Conservation (phyloP, 2,888 invertebrate genomes). For the Anthoptus insignis region DNA sequence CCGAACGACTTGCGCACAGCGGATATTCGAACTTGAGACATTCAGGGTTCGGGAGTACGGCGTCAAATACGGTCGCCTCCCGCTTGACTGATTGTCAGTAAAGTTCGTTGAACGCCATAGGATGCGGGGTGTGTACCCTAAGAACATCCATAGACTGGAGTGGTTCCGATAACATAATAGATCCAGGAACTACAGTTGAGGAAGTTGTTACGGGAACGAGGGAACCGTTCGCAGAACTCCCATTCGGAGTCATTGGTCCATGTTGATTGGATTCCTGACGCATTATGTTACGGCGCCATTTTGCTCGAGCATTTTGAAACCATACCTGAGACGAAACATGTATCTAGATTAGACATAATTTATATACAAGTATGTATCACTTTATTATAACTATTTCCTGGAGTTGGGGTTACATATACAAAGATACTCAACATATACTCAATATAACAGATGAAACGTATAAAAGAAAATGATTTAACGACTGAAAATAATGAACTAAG, state of each 20-base stretch:
- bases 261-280: slow-evolving; percentile 89
- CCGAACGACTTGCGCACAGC: slow-evolving; percentile 14
- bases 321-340: slow-evolving; percentile 91
- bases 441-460: no score
- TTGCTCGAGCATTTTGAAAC: slow-evolving; percentile 99
- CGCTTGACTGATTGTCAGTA: slow-evolving; percentile 63
- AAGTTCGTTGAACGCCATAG: slow-evolving; percentile 73
- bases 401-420: no score
- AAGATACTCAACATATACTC: no score
- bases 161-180: slow-evolving; percentile 66
- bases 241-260: slow-evolving; percentile 57
- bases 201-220: slow-evolving; percentile 55
- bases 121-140: slow-evolving; percentile 73
- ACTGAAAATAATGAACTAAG: no score
- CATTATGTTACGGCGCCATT: slow-evolving; percentile 98
- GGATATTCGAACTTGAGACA: slow-evolving; percentile 22
- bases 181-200: slow-evolving; percentile 56
- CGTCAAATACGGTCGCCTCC: slow-evolving; percentile 15
- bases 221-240: slow-evolving; percentile 60
- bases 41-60: slow-evolving; percentile 23
- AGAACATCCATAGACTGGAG: slow-evolving; percentile 73
- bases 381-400: no score
- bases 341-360: no score
- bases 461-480: no score
- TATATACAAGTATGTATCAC: no score